Evolutionary conservation across 2,888 invertebrate species (phyloP), one percentile per base, ranked within the genome.

Genomic region (Hemistola chrysoprasaria): DNA sequence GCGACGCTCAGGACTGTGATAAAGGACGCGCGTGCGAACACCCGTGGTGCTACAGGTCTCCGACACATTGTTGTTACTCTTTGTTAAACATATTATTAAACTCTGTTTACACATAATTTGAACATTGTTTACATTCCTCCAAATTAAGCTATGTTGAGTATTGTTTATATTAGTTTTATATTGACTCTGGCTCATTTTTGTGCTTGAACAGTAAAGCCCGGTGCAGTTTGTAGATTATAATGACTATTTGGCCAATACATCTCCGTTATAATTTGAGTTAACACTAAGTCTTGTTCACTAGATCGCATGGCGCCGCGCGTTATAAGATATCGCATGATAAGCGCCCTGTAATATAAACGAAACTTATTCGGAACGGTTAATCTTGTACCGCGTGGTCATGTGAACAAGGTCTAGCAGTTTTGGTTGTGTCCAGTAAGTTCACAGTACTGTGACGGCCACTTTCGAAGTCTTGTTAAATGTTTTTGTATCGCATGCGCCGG

Each of bases 101-200:
- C 69, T 64, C 73, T 78, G 76, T 85, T 84, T 80, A 78, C 78
- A 76, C 76, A 81, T 78, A 77, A 81, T 81, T 77, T 76, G 72
- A 74, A 74, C 74, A 79, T 80, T 85, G 78, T 86, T 86, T 83
- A 87, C 87, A 87, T 87, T 87, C 87, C 87, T 81, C 79, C 80
- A 78, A 76, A 75, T 73, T 82, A 78, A 74, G 71, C 78, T 78
- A 82, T 79, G 84, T 86, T 85, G 80, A 79, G 74, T 85, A 84
- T 84, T 85, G 79, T 84, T 85, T 80, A 75, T 75, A 55, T 77
- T 86, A 85, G 77, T 78, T 80, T 72, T 77, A 78, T 74, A 66
- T 72, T 71, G 77, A 80, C 75, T 51, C 45, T 39, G 47, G 50
- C 47, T 49, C 47, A 54, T 36, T 48, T 36, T 45, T 47, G 50